These are phyloP conservation scores for Antheraea assamensis DNA, from an alignment of 2,888 invertebrate genomes.

Conservation along the genomic window DNA sequence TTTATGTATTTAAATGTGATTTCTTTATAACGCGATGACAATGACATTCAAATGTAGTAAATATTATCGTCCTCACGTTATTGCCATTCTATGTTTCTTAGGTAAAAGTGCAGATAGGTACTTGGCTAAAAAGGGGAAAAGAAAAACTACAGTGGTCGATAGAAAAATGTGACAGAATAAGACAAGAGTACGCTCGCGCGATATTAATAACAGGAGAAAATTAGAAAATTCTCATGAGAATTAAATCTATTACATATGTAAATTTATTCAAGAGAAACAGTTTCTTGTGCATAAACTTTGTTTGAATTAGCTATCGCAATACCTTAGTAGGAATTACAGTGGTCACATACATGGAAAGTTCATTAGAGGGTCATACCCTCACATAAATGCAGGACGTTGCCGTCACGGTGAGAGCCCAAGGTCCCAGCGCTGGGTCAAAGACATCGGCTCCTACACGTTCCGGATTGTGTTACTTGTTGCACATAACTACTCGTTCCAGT, in stretches of 20 bases:
- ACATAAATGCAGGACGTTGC: conserved; percentile 36
- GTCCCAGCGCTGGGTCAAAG: conserved; percentile 50
- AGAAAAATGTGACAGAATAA: too few relatives aligned
- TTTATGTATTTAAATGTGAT: too few relatives aligned
- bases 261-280: neutral
- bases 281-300: neutral
- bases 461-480: neutral
- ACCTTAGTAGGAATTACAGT: neutral
- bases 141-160: too few relatives aligned
- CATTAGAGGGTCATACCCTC: conserved; percentile 3
- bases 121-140: too few relatives aligned
- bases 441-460: conserved; percentile 32
- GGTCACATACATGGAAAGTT: neutral
- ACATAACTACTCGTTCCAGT: neutral
- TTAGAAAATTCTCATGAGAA: neutral
- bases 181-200: too few relatives aligned
- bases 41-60: too few relatives aligned
- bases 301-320: neutral
- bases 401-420: conserved; percentile 51
- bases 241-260: neutral
- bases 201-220: too few relatives aligned
- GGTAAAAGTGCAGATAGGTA: too few relatives aligned
- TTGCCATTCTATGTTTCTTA: too few relatives aligned
- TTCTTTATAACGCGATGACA: too few relatives aligned
- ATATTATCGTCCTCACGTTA: too few relatives aligned